A percentile compares a stretch with the other conserved stretches of the same genome.
phyloP scores from a whole-genome alignment of 2,888 invertebrate genomes.

The Atethmia centrago region DNA sequence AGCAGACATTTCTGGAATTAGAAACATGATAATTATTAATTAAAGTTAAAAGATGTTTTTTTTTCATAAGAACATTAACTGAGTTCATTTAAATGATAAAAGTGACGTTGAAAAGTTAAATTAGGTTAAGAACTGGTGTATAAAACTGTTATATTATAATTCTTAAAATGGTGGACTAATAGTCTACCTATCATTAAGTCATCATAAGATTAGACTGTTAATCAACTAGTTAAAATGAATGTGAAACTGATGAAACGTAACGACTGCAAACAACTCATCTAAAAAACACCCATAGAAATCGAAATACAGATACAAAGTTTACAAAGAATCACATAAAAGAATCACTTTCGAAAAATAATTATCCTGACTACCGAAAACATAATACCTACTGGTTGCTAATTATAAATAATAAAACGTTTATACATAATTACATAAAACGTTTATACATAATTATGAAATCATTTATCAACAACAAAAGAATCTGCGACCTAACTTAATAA shows the following conservation, averaged over 20 bases:
- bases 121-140: background rate
- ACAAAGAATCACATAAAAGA: background rate
- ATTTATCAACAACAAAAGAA: background rate
- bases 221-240: background rate
- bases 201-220: background rate
- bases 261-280: background rate
- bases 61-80: background rate
- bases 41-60: background rate
- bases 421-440: background rate
- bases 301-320: background rate
- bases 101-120: background rate
- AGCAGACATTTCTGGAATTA: conserved; percentile 43
- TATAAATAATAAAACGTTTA: conserved; percentile 1
- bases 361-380: background rate
- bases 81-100: background rate
- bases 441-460: background rate
- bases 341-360: background rate
- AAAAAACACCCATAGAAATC: background rate
- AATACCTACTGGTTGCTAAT: background rate
- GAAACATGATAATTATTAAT: background rate
- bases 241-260: background rate
- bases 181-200: background rate
- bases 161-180: background rate
- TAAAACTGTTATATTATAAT: background rate
- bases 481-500: background rate